Evolutionary conservation across 2,888 invertebrate species (phyloP).

Genomic region (Galerucella pusilla): DNA sequence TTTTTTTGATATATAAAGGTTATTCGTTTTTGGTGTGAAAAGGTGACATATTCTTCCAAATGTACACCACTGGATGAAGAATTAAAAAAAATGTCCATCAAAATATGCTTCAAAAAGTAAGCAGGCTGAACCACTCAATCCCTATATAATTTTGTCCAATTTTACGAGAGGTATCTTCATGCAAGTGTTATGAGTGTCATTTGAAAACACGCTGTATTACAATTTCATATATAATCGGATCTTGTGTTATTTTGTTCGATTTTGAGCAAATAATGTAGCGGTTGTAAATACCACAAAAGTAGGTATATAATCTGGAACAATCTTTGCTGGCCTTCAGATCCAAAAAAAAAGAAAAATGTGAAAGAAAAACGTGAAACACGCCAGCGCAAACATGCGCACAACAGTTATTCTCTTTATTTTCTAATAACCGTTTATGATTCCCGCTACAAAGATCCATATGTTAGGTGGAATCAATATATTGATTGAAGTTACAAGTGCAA

Average conservation of each 20-base stretch:
- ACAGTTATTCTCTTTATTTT: slow-evolving; percentile 13
- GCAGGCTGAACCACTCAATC: too few relatives aligned
- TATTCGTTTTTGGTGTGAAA: too few relatives aligned
- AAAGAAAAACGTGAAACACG: slow-evolving; percentile 12
- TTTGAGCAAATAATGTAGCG: slow-evolving; percentile 1
- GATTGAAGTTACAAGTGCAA: slow-evolving; percentile 6
- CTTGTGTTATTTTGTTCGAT: background rate
- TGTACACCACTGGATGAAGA: too few relatives aligned
- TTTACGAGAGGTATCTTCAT: too few relatives aligned
- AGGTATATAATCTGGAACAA: slow-evolving; percentile 10
- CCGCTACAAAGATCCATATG: slow-evolving; percentile 6
- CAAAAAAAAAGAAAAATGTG: too few relatives aligned
- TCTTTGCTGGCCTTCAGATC: background rate
- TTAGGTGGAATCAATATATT: slow-evolving; percentile 10
- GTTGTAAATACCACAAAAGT: slow-evolving; percentile 3
- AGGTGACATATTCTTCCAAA: too few relatives aligned
- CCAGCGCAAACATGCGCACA: background rate
- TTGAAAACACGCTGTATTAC: too few relatives aligned
- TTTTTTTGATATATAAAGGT: too few relatives aligned
- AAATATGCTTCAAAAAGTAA: too few relatives aligned
- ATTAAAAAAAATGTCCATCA: too few relatives aligned
- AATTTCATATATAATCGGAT: background rate
- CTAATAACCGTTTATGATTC: slow-evolving; percentile 3
- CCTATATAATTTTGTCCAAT: too few relatives aligned
- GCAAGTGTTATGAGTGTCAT: too few relatives aligned